These are phyloP conservation scores for Todiramphus chloris DNA, from an alignment of 2,113 vertebrate genomes.

Conservation along the genomic window DNA sequence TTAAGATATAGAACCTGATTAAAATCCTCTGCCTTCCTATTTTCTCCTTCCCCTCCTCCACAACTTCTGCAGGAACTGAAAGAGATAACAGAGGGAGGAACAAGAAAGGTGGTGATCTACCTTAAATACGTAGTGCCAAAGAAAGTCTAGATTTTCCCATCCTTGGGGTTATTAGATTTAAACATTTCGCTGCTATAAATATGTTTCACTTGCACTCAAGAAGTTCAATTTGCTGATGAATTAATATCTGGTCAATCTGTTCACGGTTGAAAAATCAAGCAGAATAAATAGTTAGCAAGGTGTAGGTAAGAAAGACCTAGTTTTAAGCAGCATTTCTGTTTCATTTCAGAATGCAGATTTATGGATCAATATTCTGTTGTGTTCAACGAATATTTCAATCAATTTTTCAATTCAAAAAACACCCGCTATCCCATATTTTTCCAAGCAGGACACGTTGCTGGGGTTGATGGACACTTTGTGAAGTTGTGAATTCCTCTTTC, in stretches of 20 bases:
- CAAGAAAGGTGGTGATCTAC: not conserved
- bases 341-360: not conserved
- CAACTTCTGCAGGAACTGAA: not conserved
- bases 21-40: not conserved
- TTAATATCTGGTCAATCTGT: slow-evolving; percentile 90
- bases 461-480: fast-evolving
- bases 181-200: not conserved
- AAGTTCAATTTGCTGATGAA: slow-evolving; percentile 91
- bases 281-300: slow-evolving; percentile 5
- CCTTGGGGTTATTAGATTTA: not conserved
- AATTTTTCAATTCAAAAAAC: not conserved
- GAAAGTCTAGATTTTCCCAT: not conserved
- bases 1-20: not conserved
- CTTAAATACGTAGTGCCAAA: not conserved
- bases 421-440: not conserved
- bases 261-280: slow-evolving; percentile 47
- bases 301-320: not conserved
- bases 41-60: not conserved
- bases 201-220: slow-evolving; percentile 84
- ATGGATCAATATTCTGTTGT: not conserved
- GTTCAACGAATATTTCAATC: too few relatives aligned
- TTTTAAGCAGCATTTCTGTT: not conserved
- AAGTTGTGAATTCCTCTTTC: not conserved
- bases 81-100: not conserved
- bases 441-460: not conserved